A percentile compares a stretch with the other conserved stretches of the same genome.
These are phyloP conservation scores for Quadriops clusia DNA, from an alignment of 2,888 invertebrate genomes.

Conservation along the genomic window DNA sequence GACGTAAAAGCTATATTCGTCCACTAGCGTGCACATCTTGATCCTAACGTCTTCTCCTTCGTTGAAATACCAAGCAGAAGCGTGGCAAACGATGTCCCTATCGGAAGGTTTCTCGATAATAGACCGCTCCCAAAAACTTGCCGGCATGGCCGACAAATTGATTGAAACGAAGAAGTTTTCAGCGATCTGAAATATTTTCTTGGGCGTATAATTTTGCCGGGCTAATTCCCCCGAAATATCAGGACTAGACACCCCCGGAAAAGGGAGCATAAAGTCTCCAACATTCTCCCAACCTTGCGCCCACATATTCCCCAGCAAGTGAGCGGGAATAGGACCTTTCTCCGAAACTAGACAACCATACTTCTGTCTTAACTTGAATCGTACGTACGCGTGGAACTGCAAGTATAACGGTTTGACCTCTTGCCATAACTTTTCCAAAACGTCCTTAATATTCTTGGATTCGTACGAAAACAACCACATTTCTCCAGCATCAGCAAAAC, in stretches of 20 bases:
- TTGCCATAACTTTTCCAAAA: constrained; percentile 73
- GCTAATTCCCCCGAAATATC: constrained; percentile 64
- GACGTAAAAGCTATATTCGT: constrained; percentile 75
- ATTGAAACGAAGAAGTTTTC: constrained; percentile 87
- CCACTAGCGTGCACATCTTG: constrained; percentile 78
- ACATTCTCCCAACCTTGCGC: constrained; percentile 71
- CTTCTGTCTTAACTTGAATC: constrained; percentile 67
- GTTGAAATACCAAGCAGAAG: constrained; percentile 92
- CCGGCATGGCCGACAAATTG: constrained; percentile 76
- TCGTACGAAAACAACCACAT: constrained; percentile 87
- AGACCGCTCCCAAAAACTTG: constrained; percentile 81
- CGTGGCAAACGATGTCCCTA: constrained; percentile 71
- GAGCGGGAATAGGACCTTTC: constrained; percentile 74
- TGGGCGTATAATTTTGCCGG: constrained; percentile 68
- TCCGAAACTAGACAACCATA: constrained; percentile 74
- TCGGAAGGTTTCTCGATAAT: constrained; percentile 70
- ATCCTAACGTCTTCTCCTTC: constrained; percentile 78
- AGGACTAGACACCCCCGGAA: constrained; percentile 53
- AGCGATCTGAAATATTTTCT: constrained; percentile 72
- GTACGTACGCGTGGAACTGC: constrained; percentile 78
- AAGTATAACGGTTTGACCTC: constrained; percentile 78
- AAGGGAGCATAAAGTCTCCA: constrained; percentile 58
- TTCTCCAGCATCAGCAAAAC: constrained; percentile 74
- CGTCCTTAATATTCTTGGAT: constrained; percentile 59
- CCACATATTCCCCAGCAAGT: constrained; percentile 85